phyloP scores from a whole-genome alignment of 2,113 vertebrate genomes.

The Halcyon malimbica region DNA sequence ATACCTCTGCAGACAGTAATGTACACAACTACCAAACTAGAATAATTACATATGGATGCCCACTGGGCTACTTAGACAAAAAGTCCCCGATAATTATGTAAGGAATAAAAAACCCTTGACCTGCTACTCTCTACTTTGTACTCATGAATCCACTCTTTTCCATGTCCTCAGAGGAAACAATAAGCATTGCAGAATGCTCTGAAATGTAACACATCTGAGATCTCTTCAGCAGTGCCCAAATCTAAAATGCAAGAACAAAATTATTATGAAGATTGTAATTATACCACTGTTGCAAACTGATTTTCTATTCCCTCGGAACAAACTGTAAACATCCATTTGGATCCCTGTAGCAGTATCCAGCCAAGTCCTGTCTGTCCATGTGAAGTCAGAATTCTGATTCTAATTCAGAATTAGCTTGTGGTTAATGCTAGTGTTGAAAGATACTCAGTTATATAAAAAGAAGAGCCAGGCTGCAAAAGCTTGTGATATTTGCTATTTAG shows the following conservation, averaged over 20 bases:
- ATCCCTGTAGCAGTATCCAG: neutral
- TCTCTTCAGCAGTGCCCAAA: neutral
- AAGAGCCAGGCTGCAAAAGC: neutral
- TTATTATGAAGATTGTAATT: neutral
- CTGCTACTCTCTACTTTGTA: neutral
- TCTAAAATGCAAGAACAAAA: neutral
- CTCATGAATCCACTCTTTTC: neutral
- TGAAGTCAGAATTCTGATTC: constrained; percentile 1
- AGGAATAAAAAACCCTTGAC: neutral
- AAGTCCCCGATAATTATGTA: neutral
- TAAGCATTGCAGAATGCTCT: neutral
- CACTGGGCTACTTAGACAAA: neutral
- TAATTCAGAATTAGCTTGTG: constrained; percentile 8
- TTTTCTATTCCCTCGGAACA: neutral
- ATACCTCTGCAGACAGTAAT: neutral
- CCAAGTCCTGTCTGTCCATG: neutral
- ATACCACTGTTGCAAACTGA: neutral
- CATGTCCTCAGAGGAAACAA: neutral
- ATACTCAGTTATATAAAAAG: neutral
- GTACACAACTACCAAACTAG: neutral
- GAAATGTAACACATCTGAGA: neutral
- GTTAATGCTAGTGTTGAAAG: neutral
- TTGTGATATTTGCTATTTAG: neutral
- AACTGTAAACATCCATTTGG: neutral
- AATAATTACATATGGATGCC: neutral